These are phyloP conservation scores for Macheiramphus alcinus DNA, from an alignment of 2,113 vertebrate species.

Conservation along the genomic window DNA sequence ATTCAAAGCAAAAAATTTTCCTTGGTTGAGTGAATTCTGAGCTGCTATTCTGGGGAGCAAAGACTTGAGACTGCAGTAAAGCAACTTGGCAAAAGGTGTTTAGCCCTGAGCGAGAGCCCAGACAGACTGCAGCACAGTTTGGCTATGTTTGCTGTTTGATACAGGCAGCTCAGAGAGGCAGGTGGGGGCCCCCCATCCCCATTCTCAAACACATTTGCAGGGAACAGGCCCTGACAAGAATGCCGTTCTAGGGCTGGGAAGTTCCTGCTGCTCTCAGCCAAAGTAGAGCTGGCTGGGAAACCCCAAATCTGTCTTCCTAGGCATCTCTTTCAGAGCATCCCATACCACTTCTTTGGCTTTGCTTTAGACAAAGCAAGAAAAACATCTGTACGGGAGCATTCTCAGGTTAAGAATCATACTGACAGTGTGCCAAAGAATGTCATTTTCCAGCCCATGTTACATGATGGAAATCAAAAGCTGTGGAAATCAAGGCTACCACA, in stretches of 20 bases:
- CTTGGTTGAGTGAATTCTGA: neutral
- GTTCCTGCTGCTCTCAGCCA: constrained; percentile 8
- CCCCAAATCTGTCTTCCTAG: constrained; percentile 10
- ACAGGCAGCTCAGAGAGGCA: neutral
- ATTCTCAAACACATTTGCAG: neutral
- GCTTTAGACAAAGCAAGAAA: constrained; percentile 1
- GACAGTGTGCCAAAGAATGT: neutral
- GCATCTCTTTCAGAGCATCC: neutral
- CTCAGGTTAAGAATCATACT: neutral
- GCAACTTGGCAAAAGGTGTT: constrained; percentile 5
- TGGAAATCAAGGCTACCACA: neutral
- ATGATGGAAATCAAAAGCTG: neutral
- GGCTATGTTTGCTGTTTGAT: neutral
- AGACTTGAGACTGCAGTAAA: neutral
- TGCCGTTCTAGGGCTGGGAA: neutral
- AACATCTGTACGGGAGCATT: constrained; percentile 1
- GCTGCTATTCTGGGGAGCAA: neutral
- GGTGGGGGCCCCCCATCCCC: neutral
- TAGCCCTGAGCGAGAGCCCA: constrained; percentile 15
- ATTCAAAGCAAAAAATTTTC: neutral
- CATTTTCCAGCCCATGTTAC: neutral
- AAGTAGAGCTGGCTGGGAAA: constrained; percentile 39
- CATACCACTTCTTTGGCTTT: neutral
- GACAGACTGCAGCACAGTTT: neutral
- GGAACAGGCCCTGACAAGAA: constrained; percentile 19